Conservation (phyloP, 1,140 invertebrate genomes). For the Mesaphorura yosii region DNA sequence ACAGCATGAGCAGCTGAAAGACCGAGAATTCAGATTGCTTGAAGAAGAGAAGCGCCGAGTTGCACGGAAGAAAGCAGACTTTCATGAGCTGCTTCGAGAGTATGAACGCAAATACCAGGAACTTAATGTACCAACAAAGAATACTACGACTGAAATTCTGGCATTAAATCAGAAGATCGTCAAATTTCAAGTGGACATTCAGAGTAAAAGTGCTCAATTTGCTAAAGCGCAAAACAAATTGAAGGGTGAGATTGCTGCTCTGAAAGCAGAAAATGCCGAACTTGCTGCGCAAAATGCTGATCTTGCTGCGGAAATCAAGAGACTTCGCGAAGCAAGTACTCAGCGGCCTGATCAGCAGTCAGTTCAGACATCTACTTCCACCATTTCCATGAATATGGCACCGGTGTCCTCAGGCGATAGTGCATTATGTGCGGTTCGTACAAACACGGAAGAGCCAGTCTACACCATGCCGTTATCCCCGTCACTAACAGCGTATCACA, state of each 20-base stretch:
- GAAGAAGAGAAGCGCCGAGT: neutral
- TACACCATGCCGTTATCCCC: too few relatives aligned
- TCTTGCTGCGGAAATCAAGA: too few relatives aligned
- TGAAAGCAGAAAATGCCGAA: conserved; percentile 1
- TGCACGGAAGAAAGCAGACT: neutral
- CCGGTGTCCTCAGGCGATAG: too few relatives aligned
- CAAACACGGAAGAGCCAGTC: too few relatives aligned
- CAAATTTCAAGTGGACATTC: neutral
- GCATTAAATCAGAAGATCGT: neutral
- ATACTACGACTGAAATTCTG: neutral
- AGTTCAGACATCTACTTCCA: too few relatives aligned
- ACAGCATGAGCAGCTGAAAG: neutral
- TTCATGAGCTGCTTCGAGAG: neutral
- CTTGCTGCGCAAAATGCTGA: too few relatives aligned
- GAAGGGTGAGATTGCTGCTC: neutral
- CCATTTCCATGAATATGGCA: too few relatives aligned
- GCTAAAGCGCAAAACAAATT: neutral
- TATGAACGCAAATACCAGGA: neutral
- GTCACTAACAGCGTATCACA: too few relatives aligned
- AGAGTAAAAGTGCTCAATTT: neutral
- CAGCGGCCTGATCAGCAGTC: too few relatives aligned
- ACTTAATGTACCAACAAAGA: neutral
- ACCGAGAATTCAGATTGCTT: neutral
- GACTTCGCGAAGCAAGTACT: too few relatives aligned
- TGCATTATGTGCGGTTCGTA: too few relatives aligned